Conservation (phyloP, 2,113 vertebrate genomes). For the Mus pahari region DNA sequence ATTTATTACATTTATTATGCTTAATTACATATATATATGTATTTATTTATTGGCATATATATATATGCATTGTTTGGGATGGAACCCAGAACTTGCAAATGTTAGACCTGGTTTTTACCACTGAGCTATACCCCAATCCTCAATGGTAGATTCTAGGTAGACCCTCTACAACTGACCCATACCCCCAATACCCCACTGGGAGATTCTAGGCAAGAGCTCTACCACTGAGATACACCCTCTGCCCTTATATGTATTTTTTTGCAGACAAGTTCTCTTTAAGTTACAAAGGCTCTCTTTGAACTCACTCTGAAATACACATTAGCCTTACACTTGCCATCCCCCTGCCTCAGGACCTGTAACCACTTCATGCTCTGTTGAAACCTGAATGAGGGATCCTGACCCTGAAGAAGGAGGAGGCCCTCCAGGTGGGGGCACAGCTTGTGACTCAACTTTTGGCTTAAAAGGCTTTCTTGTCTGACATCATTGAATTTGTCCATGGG, state of each 20-base stretch:
- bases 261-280: no score
- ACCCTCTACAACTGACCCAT: neutral
- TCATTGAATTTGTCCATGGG: neutral
- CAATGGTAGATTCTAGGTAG: neutral
- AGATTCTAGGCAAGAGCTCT: neutral
- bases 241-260: neutral
- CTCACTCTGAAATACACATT: neutral
- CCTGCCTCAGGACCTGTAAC: neutral
- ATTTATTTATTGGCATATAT: no score
- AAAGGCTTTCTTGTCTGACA: neutral
- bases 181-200: neutral
- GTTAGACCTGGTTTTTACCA: neutral
- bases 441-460: rapidly evolving
- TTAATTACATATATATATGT: no score
- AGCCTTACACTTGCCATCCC: no score
- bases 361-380: neutral
- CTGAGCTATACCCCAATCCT: neutral
- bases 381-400: neutral
- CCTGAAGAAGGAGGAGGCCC: neutral
- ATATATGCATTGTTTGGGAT: no score
- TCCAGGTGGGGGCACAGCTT: neutral
- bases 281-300: neutral
- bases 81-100: neutral
- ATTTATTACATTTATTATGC: no score
- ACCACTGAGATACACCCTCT: neutral